A percentile compares a stretch with the other conserved stretches of the same genome.
These are phyloP conservation scores for Lithophane ornitopus DNA, from an alignment of 2,888 invertebrate species.

Conservation along the genomic window DNA sequence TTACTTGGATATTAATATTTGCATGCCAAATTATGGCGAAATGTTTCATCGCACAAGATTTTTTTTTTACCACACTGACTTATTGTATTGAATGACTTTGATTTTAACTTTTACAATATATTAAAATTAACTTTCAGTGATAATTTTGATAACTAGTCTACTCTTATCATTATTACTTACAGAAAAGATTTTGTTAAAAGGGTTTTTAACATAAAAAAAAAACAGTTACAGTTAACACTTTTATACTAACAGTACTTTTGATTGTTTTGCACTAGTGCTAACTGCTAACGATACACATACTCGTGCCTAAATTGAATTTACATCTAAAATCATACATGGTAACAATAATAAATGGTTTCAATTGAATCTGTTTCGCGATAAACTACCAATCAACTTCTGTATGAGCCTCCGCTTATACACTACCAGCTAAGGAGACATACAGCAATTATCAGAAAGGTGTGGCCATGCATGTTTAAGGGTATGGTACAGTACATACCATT, in stretches of 20 bases:
- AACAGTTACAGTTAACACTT: not conserved
- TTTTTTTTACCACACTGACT: not conserved
- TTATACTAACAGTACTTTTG: conserved; percentile 25
- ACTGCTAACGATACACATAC: conserved; percentile 11
- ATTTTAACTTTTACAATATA: no score
- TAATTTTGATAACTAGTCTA: not conserved
- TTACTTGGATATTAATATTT: not conserved
- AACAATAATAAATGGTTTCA: conserved; percentile 28
- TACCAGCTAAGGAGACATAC: not conserved
- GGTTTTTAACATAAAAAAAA: not conserved
- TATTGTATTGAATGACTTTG: no score
- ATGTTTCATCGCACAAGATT: not conserved
- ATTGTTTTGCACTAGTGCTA: conserved; percentile 37
- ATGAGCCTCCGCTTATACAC: not conserved
- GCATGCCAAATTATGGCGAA: not conserved
- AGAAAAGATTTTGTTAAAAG: not conserved
- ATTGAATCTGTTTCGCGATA: conserved; percentile 42
- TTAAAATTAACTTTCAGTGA: not conserved
- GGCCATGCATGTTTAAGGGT: not conserved
- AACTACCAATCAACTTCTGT: conserved; percentile 9
- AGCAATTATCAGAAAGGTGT: not conserved
- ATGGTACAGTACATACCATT: not conserved
- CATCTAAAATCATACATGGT: conserved; percentile 18
- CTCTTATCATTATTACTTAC: not conserved
- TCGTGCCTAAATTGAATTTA: conserved; percentile 41